Base-by-base conservation (phyloP, 2,888 invertebrate species). In the Alentia gelatinosa region DNA sequence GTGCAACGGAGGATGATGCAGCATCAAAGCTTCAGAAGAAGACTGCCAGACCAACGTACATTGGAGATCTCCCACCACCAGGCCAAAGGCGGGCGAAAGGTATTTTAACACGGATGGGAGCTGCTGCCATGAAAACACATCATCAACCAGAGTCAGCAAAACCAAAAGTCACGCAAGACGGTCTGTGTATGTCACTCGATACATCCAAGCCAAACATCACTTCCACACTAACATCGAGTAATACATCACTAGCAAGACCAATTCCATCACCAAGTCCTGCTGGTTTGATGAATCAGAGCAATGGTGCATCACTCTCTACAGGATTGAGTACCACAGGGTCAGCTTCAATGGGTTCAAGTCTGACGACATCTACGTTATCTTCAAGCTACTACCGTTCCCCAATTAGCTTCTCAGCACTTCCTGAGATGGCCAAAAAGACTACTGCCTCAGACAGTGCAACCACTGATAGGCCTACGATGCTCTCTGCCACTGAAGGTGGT, bases 381-480 rank as follows among this genome's bases (percentile, higher is more conserved):
- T 86, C 86, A 1, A 86, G 50, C 47, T 86, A 86, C 86, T 86
- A 86, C 50, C 5, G 4, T 5, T 86, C 86, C 3, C 86, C 86
- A n/a, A 42, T 86, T 9, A n/a, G 47, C 86, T 50, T 47, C 35
- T 23, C 86, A 1, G 42, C 47, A 5, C 47, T 42, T 1, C 86
- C 86, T n/a, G 30, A 30, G 23, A 86, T 86, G 86, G 26, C 12
- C 1, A 50, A 35, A 15, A 42, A n/a, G 35, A n/a, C 86, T 47
- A 47, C 15, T 7, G 47, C 9, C 30, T 47, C 42, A 47, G 50
- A 86, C 3, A 47, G 47, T 1, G 42, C 42, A 19, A 30, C 42
- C 19, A 50, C 50, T 50, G 50, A 23, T 19, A 68, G 7, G 23
- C 35, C 39, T 37, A 4, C n/a, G 68, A 30, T 68, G n/a, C 26